Conservation (phyloP, 2,888 invertebrate species). For the Zootermopsis nevadensis region DNA sequence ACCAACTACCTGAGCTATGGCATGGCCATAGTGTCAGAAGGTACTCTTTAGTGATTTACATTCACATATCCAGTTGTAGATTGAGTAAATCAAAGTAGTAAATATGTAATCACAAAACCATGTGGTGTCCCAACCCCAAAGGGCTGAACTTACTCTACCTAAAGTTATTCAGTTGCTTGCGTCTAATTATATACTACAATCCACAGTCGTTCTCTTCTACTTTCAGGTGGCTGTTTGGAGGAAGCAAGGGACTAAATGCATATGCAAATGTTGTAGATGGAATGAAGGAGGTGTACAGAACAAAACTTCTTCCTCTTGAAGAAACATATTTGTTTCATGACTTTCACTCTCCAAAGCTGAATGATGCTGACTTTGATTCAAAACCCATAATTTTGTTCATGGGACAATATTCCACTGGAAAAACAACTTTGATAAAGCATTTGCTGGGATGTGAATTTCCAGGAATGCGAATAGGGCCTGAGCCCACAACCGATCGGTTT, state of each 20-base stretch:
- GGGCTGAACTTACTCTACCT: background rate
- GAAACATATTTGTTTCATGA: constrained; percentile 93
- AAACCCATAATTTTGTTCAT: constrained; percentile 98
- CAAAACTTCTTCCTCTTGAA: constrained; percentile 90
- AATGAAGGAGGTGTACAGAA: constrained; percentile 91
- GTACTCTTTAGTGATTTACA: no score
- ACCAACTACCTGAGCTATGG: no score
- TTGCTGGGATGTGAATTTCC: constrained; percentile 94
- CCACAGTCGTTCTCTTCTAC: background rate
- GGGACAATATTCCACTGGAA: constrained; percentile 98
- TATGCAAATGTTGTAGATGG: constrained; percentile 92
- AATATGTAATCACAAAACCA: no score
- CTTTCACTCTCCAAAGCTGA: constrained; percentile 93
- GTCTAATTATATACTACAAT: background rate
- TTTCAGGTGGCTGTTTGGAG: constrained; percentile 8
- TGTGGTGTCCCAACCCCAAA: no score
- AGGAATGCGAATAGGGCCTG: constrained; percentile 97
- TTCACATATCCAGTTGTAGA: no score
- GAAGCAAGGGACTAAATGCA: constrained; percentile 60
- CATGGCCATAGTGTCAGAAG: no score
- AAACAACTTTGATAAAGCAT: constrained; percentile 96
- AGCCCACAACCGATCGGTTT: constrained; percentile 98
- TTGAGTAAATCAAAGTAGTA: no score
- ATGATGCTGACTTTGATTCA: constrained; percentile 98
- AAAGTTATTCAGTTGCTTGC: background rate